phyloP scores from a whole-genome alignment of 2,113 vertebrate genomes.

The Eublepharis macularius region DNA sequence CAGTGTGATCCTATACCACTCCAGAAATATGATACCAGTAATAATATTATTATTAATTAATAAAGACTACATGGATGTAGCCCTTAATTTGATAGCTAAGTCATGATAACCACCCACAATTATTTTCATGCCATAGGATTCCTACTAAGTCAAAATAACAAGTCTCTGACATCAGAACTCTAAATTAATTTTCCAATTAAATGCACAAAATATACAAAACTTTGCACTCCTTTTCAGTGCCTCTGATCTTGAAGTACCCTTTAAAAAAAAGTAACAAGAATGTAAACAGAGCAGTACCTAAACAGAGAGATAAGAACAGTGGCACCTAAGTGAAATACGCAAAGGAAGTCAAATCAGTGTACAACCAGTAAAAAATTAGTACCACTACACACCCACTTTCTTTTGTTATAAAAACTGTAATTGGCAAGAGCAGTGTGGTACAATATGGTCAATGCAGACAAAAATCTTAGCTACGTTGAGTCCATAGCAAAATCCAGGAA shows the following conservation, averaged over 20 bases:
- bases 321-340: not conserved
- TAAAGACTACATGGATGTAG: not conserved
- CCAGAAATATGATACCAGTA: not conserved
- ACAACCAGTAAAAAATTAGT: not conserved
- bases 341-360: not conserved
- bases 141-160: not conserved
- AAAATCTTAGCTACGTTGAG: no score
- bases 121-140: not conserved
- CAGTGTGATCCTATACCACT: not conserved
- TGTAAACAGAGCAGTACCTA: not conserved
- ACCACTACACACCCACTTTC: not conserved
- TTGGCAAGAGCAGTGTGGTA: not conserved
- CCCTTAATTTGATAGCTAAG: not conserved
- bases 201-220: not conserved
- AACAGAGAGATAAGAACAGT: not conserved
- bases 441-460: not conserved
- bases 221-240: not conserved
- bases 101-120: not conserved
- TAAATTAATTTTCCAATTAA: not conserved
- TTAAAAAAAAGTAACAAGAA: not conserved
- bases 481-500: no score
- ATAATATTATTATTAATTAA: no score
- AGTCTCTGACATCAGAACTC: not conserved
- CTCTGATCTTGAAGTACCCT: not conserved
- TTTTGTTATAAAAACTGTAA: not conserved